These are phyloP conservation scores for Macroteleia sp. DNA, from an alignment of 2,888 invertebrate genomes.

Conservation along the genomic window DNA sequence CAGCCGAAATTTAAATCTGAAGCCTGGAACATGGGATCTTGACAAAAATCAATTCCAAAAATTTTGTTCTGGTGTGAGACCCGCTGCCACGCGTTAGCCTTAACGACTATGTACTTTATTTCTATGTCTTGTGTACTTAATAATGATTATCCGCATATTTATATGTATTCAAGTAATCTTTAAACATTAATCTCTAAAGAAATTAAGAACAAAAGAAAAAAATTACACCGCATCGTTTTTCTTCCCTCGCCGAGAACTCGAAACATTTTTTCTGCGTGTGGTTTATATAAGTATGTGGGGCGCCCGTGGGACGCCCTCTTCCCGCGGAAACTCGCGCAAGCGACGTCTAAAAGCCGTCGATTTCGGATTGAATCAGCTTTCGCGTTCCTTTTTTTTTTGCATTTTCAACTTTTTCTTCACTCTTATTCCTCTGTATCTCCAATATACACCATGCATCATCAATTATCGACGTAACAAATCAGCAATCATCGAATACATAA, in stretches of 20 bases:
- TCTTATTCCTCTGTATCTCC: constrained; percentile 48
- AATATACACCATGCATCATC: constrained; percentile 62
- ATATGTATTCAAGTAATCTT: constrained; percentile 80
- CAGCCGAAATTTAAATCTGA: neutral
- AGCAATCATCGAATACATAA: constrained; percentile 79
- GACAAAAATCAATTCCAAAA: constrained; percentile 12
- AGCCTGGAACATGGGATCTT: neutral
- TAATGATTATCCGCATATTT: constrained; percentile 82
- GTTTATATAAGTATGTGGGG: neutral
- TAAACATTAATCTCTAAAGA: constrained; percentile 82
- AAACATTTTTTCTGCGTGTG: constrained; percentile 35
- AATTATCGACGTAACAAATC: constrained; percentile 68
- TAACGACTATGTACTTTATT: constrained; percentile 79
- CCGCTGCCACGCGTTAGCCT: constrained; percentile 76
- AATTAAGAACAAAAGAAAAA: constrained; percentile 60
- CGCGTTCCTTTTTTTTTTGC: constrained; percentile 32
- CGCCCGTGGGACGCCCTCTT: constrained; percentile 15
- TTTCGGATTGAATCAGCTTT: constrained; percentile 9
- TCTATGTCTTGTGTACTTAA: constrained; percentile 82
- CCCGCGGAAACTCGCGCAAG: constrained; percentile 39
- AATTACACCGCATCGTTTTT: constrained; percentile 74
- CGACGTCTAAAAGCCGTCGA: constrained; percentile 43
- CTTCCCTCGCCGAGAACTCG: constrained; percentile 68
- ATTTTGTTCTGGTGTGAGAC: constrained; percentile 75
- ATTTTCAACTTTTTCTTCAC: constrained; percentile 16